Evolutionary conservation across 2,888 invertebrate species (phyloP).

Genomic region (Nomada ruficornis): DNA sequence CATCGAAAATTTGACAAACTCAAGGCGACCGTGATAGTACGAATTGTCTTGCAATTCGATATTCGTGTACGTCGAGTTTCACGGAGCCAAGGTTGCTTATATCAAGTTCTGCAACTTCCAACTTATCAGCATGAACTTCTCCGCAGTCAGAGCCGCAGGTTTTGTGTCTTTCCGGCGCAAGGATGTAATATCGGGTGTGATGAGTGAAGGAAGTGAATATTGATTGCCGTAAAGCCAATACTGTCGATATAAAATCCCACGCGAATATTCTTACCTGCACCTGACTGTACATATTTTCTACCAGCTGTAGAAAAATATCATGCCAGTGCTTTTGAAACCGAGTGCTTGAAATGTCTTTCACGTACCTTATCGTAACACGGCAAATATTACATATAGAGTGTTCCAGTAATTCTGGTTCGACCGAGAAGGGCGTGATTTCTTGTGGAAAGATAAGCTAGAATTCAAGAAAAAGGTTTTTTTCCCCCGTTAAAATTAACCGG

Average conservation of each 20-base stretch:
- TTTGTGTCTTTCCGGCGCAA: neutral
- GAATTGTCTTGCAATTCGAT: neutral
- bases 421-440: too few species aligned
- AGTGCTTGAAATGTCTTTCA: conserved; percentile 4
- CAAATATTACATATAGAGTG: neutral
- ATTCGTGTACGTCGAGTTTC: too few species aligned
- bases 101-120: neutral
- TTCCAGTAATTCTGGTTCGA: too few species aligned
- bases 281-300: conserved; percentile 7
- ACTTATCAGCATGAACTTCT: neutral
- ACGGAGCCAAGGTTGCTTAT: neutral
- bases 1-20: too few species aligned
- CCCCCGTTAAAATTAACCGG: too few species aligned
- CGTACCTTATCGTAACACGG: neutral
- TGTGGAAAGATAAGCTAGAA: too few species aligned
- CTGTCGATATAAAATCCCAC: conserved; percentile 21
- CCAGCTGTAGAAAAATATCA: neutral
- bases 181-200: conserved; percentile 14
- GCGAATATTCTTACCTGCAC: neutral
- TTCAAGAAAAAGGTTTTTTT: too few species aligned
- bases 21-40: too few species aligned
- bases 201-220: conserved; percentile 23
- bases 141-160: neutral
- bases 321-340: conserved; percentile 7
- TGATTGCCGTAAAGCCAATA: conserved; percentile 15